Conservation (phyloP, 2,797 vertebrate species). For the Scleropages formosus region DNA sequence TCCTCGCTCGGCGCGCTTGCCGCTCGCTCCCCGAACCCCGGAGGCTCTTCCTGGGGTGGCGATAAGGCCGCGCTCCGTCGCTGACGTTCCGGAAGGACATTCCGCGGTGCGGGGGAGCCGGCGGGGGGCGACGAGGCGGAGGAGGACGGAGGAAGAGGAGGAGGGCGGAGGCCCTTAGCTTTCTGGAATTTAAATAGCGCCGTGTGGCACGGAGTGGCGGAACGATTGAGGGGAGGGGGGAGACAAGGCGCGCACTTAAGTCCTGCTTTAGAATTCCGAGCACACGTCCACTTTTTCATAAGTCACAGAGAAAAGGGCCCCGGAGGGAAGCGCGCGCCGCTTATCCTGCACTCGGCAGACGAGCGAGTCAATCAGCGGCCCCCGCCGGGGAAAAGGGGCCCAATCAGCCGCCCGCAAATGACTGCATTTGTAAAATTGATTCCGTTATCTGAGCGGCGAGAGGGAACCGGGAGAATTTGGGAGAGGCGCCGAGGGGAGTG, state of each 20-base stretch:
- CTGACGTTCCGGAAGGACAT: no score
- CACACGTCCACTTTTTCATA: slow-evolving; percentile 10
- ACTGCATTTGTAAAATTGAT: slow-evolving; percentile 27
- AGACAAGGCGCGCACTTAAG: not conserved
- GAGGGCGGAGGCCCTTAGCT: not conserved
- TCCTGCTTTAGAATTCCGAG: slow-evolving; percentile 17
- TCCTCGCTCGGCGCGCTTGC: not conserved
- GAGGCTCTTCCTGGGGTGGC: not conserved
- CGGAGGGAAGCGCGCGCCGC: not conserved
- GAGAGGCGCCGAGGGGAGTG: not conserved
- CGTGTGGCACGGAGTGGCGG: not conserved
- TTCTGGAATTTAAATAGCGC: slow-evolving; percentile 8
- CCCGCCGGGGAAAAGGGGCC: not conserved
- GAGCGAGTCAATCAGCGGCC: slow-evolving; percentile 19
- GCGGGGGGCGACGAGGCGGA: not conserved
- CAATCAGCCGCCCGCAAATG: slow-evolving; percentile 20
- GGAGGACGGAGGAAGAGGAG: not conserved
- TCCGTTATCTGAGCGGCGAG: slow-evolving; percentile 22
- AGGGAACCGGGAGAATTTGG: not conserved
- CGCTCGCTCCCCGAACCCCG: not conserved
- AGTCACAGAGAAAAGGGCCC: not conserved
- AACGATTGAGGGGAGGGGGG: not conserved
- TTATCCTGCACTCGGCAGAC: slow-evolving; percentile 1
- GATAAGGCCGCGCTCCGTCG: no score
- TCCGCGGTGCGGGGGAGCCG: no score